phyloP scores from a whole-genome alignment of 2,888 invertebrate genomes.

The Laothoe populi region DNA sequence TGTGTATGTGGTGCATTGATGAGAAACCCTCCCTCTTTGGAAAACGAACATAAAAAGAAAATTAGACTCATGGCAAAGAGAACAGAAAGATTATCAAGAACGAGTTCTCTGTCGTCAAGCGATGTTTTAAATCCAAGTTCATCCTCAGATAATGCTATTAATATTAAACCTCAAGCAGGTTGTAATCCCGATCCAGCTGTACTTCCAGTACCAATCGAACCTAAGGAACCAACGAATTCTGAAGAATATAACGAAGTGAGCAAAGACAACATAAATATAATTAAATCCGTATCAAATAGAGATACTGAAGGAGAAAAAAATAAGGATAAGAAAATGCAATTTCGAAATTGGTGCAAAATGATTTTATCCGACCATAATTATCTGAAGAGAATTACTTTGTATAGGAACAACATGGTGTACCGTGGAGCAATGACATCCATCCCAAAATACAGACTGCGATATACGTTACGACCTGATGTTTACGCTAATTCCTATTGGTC shows the following conservation, averaged over 20 bases:
- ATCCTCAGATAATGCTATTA: constrained; percentile 84
- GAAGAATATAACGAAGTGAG: constrained; percentile 45
- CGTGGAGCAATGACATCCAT: constrained; percentile 93
- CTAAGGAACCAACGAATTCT: constrained; percentile 41
- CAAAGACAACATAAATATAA: constrained; percentile 40
- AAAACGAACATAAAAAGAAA: constrained; percentile 85
- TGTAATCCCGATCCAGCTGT: constrained; percentile 59
- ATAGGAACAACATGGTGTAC: constrained; percentile 92
- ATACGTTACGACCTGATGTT: constrained; percentile 96
- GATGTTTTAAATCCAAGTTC: constrained; percentile 64
- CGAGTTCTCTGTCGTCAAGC: constrained; percentile 78
- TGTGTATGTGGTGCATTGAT: constrained; percentile 94
- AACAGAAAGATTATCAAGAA: constrained; percentile 76
- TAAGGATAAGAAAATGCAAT: neutral
- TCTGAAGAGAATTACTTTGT: constrained; percentile 88
- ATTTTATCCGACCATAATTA: constrained; percentile 87
- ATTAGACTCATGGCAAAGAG: constrained; percentile 64
- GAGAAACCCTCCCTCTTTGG: constrained; percentile 94
- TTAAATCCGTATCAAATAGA: constrained; percentile 36
- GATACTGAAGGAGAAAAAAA: constrained; percentile 30
- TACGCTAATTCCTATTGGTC: constrained; percentile 87
- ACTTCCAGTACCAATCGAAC: constrained; percentile 55
- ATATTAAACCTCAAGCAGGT: constrained; percentile 49
- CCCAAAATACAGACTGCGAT: constrained; percentile 89
- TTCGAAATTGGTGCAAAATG: constrained; percentile 72